Percentiles rank a stretch among this genome's conserved stretches.
Conservation (phyloP, 1,140 invertebrate genomes). For the Augochlora pura region DNA sequence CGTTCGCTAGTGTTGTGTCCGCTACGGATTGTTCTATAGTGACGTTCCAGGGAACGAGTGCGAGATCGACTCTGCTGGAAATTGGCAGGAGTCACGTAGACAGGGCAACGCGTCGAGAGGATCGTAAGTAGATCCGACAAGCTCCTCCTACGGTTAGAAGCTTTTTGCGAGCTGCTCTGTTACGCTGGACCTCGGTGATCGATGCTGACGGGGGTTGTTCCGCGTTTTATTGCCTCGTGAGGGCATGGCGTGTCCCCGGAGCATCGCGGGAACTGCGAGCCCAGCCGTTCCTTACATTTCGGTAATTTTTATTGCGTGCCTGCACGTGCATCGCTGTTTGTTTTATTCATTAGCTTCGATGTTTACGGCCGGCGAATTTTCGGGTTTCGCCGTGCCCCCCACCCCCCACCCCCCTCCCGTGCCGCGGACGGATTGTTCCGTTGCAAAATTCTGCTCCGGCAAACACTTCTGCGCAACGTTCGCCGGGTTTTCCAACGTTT, state of each 20-base stretch:
- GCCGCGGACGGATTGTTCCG: too few relatives aligned
- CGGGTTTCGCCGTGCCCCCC: not conserved
- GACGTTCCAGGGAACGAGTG: not conserved
- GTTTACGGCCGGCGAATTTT: not conserved
- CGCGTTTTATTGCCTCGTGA: slow-evolving; percentile 9
- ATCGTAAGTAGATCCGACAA: slow-evolving; percentile 34
- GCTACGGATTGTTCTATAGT: too few relatives aligned
- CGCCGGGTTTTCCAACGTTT: too few relatives aligned
- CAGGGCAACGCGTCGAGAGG: not conserved
- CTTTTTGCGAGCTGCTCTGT: not conserved
- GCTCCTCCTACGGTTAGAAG: not conserved
- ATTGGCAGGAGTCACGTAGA: slow-evolving; percentile 26
- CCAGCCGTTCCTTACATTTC: not conserved
- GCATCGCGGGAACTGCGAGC: not conserved
- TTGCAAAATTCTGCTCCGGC: too few relatives aligned
- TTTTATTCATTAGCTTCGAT: not conserved
- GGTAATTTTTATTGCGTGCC: not conserved
- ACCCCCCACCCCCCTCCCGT: too few relatives aligned
- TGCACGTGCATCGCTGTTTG: not conserved
- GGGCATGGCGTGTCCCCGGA: not conserved
- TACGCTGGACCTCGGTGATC: slow-evolving; percentile 6
- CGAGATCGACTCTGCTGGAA: not conserved
- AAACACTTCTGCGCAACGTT: too few relatives aligned
- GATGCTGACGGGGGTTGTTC: slow-evolving; percentile 18
- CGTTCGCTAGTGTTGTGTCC: too few relatives aligned